Percentiles rank a stretch among this genome's conserved stretches.
Evolutionary conservation across 2,888 invertebrate genomes (phyloP).

Genomic region (Meta bourneti): DNA sequence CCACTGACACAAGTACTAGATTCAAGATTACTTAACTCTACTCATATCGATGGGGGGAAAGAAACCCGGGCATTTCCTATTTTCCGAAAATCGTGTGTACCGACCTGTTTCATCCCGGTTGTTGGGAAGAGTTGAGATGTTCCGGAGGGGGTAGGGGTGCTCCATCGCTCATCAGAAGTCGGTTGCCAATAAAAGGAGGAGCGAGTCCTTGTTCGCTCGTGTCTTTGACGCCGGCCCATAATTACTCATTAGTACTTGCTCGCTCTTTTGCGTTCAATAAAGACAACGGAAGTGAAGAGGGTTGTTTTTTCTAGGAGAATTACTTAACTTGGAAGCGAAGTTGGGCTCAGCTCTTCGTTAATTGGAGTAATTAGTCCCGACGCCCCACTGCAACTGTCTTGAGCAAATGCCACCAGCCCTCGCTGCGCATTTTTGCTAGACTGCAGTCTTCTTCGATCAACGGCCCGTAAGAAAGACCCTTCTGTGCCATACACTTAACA

Average conservation of each 20-base stretch:
- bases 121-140: too few relatives aligned
- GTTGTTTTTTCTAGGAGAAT: not conserved
- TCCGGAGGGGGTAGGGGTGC: too few relatives aligned
- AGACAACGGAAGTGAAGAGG: not conserved
- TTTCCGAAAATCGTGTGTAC: too few relatives aligned
- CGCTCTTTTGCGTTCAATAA: not conserved
- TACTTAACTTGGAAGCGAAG: not conserved
- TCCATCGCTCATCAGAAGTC: conserved; percentile 7
- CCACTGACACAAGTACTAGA: too few relatives aligned
- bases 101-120: too few relatives aligned
- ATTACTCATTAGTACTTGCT: conserved; percentile 47
- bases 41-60: too few relatives aligned
- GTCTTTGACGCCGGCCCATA: conserved; percentile 39
- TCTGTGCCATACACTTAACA: too few relatives aligned
- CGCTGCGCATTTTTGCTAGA: too few relatives aligned
- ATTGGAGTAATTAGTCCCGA: conserved; percentile 28
- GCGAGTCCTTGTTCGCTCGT: not conserved
- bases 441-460: too few relatives aligned
- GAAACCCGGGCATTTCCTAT: too few relatives aligned
- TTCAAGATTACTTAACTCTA: too few relatives aligned
- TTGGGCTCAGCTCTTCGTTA: conserved; percentile 17
- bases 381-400: conserved; percentile 5
- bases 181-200: conserved; percentile 36
- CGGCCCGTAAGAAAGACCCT: too few relatives aligned
- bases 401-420: conserved; percentile 2